A percentile compares a stretch with the other conserved stretches of the same genome.
Conservation (phyloP, 1,140 invertebrate genomes). For the Drosophila murphyi region DNA sequence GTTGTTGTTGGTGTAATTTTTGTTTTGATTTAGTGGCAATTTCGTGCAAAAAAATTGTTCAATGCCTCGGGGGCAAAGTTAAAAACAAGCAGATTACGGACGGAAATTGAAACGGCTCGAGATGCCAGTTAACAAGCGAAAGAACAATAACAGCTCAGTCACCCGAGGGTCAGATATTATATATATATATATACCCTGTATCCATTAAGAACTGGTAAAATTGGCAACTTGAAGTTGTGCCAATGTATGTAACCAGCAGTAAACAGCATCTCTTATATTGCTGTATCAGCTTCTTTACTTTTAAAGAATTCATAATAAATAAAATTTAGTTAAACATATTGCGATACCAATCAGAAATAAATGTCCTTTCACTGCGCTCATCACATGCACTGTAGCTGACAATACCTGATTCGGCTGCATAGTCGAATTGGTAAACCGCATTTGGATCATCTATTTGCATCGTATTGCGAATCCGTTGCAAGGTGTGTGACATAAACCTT, state of each 20-base stretch:
- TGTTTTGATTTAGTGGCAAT: slow-evolving; percentile 78
- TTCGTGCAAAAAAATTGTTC: slow-evolving; percentile 69
- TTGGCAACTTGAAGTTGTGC: neutral
- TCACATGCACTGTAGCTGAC: neutral
- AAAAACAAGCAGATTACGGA: slow-evolving; percentile 57
- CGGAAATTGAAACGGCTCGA: slow-evolving; percentile 61
- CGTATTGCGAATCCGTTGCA: neutral
- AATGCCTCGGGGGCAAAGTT: slow-evolving; percentile 51
- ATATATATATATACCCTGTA: slow-evolving; percentile 7
- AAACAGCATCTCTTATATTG: no score
- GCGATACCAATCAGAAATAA: slow-evolving; percentile 23
- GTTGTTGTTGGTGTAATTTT: slow-evolving; percentile 46
- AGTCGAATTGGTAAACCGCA: slow-evolving; percentile 10
- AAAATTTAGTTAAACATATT: neutral
- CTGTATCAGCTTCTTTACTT: no score
- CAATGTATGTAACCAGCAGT: neutral
- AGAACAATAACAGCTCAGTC: slow-evolving; percentile 33
- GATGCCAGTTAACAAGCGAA: slow-evolving; percentile 57
- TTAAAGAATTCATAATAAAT: no score
- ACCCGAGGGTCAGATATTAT: slow-evolving; percentile 29
- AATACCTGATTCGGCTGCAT: neutral
- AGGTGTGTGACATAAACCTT: neutral
- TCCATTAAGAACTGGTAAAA: neutral
- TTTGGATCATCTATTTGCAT: slow-evolving; percentile 1
- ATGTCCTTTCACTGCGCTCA: slow-evolving; percentile 1